Percentiles rank a stretch among this genome's conserved stretches.
Conservation (phyloP, 2,113 vertebrate genomes). For the Lepus americanus region DNA sequence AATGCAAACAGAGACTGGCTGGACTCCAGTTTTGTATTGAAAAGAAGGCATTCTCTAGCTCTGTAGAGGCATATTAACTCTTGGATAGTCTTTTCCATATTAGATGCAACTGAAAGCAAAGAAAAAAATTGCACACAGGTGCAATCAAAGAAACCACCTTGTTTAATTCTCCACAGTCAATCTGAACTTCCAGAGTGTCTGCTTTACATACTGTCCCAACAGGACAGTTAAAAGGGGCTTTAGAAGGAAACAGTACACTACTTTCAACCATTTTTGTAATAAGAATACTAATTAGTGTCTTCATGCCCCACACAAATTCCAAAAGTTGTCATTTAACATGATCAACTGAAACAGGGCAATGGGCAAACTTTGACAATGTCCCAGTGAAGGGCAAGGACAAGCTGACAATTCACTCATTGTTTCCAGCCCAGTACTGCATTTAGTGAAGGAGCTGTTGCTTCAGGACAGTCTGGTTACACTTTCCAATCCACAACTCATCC, state of each 20-base stretch:
- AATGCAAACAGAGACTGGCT: not conserved
- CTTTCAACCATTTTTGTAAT: not conserved
- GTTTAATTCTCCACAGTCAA: not conserved
- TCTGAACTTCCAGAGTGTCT: too few relatives aligned
- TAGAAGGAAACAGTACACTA: not conserved
- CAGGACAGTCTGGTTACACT: not conserved
- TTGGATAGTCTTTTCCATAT: not conserved
- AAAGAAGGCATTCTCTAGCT: not conserved
- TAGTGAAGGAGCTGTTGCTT: not conserved
- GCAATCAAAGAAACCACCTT: not conserved
- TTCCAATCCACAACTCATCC: not conserved
- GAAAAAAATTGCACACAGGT: too few relatives aligned
- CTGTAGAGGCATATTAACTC: not conserved
- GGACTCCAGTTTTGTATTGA: not conserved
- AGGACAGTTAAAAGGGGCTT: not conserved
- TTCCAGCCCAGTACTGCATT: not conserved
- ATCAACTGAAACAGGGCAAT: not conserved
- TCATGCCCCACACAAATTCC: not conserved
- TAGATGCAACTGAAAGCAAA: too few relatives aligned
- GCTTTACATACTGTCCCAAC: not conserved
- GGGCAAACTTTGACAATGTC: fast-evolving
- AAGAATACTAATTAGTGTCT: not conserved
- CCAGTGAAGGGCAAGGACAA: fast-evolving
- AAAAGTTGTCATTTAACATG: not conserved
- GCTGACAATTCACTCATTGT: fast-evolving